Percentiles rank a stretch among this genome's conserved stretches.
These are phyloP conservation scores for Elgaria multicarinata DNA, from an alignment of 2,113 vertebrate genomes.

Conservation along the genomic window DNA sequence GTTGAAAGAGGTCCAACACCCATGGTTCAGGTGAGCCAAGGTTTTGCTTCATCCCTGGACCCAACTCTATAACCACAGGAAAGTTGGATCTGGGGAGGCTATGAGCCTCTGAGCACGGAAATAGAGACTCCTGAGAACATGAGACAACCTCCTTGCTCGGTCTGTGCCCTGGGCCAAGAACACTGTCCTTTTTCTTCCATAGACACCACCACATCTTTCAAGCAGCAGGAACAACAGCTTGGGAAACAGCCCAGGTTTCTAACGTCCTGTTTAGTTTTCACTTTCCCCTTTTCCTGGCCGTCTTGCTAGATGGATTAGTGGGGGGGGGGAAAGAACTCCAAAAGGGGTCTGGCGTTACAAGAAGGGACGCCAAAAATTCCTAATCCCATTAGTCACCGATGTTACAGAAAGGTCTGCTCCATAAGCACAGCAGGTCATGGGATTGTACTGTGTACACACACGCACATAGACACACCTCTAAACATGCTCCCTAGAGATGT, in stretches of 20 bases:
- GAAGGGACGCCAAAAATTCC: conserved; percentile 30
- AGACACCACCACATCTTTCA: conserved; percentile 36
- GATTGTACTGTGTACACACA: neutral
- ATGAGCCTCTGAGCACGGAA: neutral
- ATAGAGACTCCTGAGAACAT: neutral
- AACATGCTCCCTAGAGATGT: neutral
- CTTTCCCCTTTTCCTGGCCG: conserved; percentile 33
- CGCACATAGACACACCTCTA: neutral
- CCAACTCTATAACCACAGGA: neutral
- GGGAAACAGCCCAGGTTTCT: conserved; percentile 42
- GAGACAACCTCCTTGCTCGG: neutral
- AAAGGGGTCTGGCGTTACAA: neutral
- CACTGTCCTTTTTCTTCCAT: neutral
- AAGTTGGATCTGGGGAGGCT: neutral
- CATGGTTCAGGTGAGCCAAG: no score
- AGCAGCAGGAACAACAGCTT: conserved; percentile 33
- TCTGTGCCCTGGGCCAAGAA: neutral
- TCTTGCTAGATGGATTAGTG: neutral
- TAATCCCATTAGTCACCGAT: neutral
- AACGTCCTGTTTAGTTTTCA: conserved; percentile 31
- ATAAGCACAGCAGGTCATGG: neutral
- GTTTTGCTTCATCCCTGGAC: no score
- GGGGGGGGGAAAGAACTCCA: neutral
- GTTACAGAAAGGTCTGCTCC: conserved; percentile 3
- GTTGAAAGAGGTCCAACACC: no score